Evolutionary conservation across 2,888 invertebrate species (phyloP).

Genomic region (Machimus rusticus): DNA sequence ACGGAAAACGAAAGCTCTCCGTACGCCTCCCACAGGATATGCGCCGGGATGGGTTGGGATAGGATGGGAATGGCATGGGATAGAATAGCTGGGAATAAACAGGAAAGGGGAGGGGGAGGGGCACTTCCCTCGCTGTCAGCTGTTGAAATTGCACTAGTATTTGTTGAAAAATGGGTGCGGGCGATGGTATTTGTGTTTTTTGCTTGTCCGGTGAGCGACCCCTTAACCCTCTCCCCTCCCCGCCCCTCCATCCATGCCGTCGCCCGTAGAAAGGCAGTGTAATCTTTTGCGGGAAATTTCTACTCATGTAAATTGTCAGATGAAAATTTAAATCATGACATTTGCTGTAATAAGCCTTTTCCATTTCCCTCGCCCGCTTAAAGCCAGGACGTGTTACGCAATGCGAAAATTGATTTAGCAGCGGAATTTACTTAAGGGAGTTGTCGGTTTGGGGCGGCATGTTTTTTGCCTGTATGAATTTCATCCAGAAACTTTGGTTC

Average conservation of each 20-base stretch:
- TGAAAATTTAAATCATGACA: slow-evolving; percentile 35
- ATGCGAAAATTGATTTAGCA: slow-evolving; percentile 26
- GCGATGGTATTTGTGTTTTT: slow-evolving; percentile 4
- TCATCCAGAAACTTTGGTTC: background rate
- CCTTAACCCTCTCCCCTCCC: background rate
- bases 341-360: slow-evolving; percentile 29
- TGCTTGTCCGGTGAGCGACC: slow-evolving; percentile 29
- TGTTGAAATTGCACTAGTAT: background rate
- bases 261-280: background rate
- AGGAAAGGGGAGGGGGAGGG: too few relatives aligned
- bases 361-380: background rate
- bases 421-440: background rate
- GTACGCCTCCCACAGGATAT: background rate
- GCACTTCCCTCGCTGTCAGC: background rate
- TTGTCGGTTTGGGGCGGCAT: background rate
- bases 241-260: background rate
- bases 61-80: background rate
- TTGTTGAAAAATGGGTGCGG: slow-evolving; percentile 24
- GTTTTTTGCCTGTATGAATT: background rate
- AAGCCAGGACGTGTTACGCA: slow-evolving; percentile 13
- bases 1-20: slow-evolving; percentile 31
- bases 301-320: slow-evolving; percentile 21
- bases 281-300: slow-evolving; percentile 19
- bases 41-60: background rate
- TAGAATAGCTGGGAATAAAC: background rate